These are phyloP conservation scores for Meta bourneti DNA, from an alignment of 2,888 invertebrate species.

Conservation along the genomic window DNA sequence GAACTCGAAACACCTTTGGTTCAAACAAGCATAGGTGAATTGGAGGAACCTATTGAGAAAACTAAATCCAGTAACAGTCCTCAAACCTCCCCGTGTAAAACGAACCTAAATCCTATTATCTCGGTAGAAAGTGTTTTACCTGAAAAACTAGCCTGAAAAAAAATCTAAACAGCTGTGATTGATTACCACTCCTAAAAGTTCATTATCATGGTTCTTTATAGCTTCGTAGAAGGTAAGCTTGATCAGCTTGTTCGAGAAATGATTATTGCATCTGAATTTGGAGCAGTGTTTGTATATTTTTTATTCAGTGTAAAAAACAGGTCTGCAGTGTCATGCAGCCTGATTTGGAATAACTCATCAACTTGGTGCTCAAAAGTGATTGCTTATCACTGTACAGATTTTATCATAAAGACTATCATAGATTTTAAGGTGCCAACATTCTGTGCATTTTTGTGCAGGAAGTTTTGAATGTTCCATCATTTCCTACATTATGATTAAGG, in stretches of 20 bases:
- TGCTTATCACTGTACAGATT: conserved; percentile 67
- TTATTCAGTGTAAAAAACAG: conserved; percentile 25
- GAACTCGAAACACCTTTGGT: conserved; percentile 81
- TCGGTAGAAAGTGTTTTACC: conserved; percentile 2
- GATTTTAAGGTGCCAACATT: conserved; percentile 76
- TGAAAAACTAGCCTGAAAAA: conserved; percentile 26
- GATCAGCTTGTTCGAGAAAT: conserved; percentile 34
- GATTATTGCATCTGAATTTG: conserved; percentile 40
- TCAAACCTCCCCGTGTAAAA: conserved; percentile 56
- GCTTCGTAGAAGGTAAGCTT: conserved; percentile 29
- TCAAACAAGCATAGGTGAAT: conserved; percentile 81
- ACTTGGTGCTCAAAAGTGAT: conserved; percentile 73
- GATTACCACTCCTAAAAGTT: conserved; percentile 31
- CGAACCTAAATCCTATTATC: neutral
- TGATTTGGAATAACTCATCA: conserved; percentile 49
- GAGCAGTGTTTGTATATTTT: conserved; percentile 54
- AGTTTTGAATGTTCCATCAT: conserved; percentile 51
- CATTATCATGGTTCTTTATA: conserved; percentile 29
- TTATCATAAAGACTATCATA: conserved; percentile 73
- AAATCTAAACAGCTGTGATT: conserved; percentile 62
- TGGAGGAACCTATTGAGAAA: conserved; percentile 80
- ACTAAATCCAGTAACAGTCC: conserved; percentile 54
- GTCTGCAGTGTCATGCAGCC: neutral
- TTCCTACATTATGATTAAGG: conserved; percentile 38
- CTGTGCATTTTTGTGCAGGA: conserved; percentile 26